Percentiles rank a stretch among this genome's conserved stretches.
Evolutionary conservation across 2,888 invertebrate species (phyloP).

Genomic region (Stenichneumon culpator): DNA sequence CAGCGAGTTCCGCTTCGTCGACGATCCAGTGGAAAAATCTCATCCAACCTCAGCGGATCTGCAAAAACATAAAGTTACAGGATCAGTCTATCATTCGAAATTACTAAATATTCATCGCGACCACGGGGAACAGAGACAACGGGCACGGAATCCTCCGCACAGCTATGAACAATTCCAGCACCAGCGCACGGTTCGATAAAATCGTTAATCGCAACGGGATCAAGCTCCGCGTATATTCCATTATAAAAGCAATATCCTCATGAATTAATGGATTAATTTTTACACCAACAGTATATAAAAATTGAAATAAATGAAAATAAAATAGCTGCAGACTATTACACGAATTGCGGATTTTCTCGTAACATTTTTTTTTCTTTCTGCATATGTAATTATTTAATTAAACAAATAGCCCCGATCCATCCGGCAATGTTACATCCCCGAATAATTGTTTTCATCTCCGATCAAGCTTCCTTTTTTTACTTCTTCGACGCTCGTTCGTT

Average conservation of each 20-base stretch:
- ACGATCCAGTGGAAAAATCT: neutral
- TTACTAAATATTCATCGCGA: too few species aligned
- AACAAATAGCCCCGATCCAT: neutral
- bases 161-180: neutral
- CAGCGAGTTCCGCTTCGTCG: conserved; percentile 1
- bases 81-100: too few species aligned
- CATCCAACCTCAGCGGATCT: neutral
- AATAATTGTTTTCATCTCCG: neutral
- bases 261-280: conserved; percentile 12
- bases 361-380: neutral
- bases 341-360: neutral
- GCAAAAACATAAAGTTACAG: too few species aligned
- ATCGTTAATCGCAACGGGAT: conserved; percentile 10
- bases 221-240: neutral
- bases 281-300: neutral
- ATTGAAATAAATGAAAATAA: too few species aligned
- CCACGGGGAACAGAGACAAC: too few species aligned
- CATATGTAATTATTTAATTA: neutral
- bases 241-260: conserved; percentile 16
- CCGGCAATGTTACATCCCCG: neutral
- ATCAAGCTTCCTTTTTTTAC: neutral
- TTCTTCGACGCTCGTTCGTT: conserved; percentile 23
- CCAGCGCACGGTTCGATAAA: neutral
- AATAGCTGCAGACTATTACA: neutral
- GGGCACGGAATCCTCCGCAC: too few species aligned